Evolutionary conservation across 2,113 vertebrate species (phyloP).

Genomic region (Numenius arquata): DNA sequence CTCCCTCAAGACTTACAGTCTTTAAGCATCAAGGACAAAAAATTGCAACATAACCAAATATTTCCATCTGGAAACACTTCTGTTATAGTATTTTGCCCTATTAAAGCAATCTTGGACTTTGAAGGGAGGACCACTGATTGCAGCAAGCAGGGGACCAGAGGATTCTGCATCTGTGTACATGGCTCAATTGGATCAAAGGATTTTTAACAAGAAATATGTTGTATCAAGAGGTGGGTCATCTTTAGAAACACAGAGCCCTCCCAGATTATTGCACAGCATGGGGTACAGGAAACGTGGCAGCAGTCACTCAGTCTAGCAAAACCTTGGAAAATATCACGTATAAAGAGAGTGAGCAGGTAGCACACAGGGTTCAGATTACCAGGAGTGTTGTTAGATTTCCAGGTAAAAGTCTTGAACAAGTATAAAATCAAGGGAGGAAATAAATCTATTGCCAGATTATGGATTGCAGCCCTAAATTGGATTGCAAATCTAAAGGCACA

Average conservation of each 20-base stretch:
- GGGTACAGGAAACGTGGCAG: background rate
- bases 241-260: background rate
- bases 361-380: rapidly evolving
- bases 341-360: background rate
- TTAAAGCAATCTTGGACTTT: background rate
- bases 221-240: background rate
- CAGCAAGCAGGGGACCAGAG: background rate
- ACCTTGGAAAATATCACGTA: background rate
- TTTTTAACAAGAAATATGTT: background rate
- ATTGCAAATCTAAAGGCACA: background rate
- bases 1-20: background rate
- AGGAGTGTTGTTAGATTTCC: background rate
- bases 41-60: background rate
- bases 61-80: background rate
- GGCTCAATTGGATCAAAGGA: background rate
- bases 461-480: background rate
- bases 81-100: background rate
- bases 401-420: background rate
- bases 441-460: background rate
- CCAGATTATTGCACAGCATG: background rate
- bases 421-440: background rate
- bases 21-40: background rate
- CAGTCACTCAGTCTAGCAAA: background rate
- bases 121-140: background rate
- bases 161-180: background rate